Conservation (phyloP, 30 jellyfish, hydroid and myxozoan genomes). For the Hydractinia symbiolongicarpus region DNA sequence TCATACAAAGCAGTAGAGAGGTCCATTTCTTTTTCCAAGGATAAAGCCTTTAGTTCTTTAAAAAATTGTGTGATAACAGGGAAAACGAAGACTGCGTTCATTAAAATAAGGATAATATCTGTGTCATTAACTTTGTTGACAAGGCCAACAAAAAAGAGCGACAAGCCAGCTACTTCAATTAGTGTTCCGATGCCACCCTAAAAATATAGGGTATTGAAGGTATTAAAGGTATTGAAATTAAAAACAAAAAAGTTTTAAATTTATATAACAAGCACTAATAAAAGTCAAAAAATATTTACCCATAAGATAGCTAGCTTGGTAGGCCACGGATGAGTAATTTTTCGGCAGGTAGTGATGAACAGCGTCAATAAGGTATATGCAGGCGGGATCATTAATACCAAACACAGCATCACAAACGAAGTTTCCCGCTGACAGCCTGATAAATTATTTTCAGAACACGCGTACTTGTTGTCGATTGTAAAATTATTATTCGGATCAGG, state of each 20-base stretch:
- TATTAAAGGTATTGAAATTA: background rate
- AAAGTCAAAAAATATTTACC: constrained; percentile 34
- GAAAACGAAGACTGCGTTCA: constrained; percentile 75
- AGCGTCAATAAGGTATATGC: constrained; percentile 43
- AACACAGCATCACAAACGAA: constrained; percentile 55
- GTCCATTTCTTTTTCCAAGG: constrained; percentile 30
- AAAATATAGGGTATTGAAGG: background rate
- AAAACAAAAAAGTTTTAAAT: background rate
- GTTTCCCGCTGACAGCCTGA: constrained; percentile 47
- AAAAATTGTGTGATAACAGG: constrained; percentile 85
- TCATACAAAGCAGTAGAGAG: constrained; percentile 23
- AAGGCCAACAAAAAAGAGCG: constrained; percentile 67
- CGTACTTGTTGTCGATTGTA: constrained; percentile 16
- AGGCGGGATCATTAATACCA: constrained; percentile 56
- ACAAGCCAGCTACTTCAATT: constrained; percentile 75
- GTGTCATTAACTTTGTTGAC: constrained; percentile 51
- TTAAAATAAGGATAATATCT: constrained; percentile 53
- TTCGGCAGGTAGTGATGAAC: constrained; percentile 45
- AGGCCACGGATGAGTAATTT: constrained; percentile 93
- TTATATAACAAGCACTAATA: background rate
- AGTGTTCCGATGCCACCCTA: constrained; percentile 78
- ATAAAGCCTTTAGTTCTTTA: constrained; percentile 54
- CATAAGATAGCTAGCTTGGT: constrained; percentile 64
- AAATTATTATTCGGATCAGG: background rate
- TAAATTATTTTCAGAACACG: background rate